phyloP scores from a whole-genome alignment of 2,797 vertebrate genomes.

The Poecilia gillii region DNA sequence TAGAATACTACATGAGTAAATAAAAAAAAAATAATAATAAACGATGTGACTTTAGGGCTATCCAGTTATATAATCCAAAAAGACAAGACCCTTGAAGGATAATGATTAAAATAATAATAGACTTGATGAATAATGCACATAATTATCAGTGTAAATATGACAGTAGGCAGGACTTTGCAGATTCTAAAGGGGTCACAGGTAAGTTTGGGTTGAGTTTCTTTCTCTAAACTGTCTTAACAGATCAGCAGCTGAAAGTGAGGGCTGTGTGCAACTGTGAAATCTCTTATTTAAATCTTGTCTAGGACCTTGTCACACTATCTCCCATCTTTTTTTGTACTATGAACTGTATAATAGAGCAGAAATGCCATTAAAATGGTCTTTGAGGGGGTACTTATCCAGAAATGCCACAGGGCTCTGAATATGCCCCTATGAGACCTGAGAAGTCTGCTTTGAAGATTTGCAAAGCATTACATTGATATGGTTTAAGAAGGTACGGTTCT shows the following conservation, averaged over 20 bases:
- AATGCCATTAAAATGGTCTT: constrained; percentile 44
- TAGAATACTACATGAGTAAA: constrained; percentile 14
- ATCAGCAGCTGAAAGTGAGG: constrained; percentile 19
- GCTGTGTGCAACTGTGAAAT: constrained; percentile 14
- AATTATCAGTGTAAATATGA: constrained; percentile 16
- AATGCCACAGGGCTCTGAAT: constrained; percentile 33
- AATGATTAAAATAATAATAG: constrained; percentile 18
- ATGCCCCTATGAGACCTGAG: not conserved
- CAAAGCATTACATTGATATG: not conserved
- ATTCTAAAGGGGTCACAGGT: not conserved
- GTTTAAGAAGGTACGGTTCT: not conserved
- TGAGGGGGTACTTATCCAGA: constrained; percentile 46
- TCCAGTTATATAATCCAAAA: constrained; percentile 12
- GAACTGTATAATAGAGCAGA: constrained; percentile 41
- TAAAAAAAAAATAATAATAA: not conserved
- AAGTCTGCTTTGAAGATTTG: constrained; percentile 1
- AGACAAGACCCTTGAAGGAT: constrained; percentile 20
- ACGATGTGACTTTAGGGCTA: constrained; percentile 12
- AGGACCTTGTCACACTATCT: constrained; percentile 29
- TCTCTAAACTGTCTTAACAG: constrained; percentile 1
- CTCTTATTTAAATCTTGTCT: constrained; percentile 38
- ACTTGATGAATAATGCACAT: constrained; percentile 21
- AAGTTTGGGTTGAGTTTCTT: constrained; percentile 2
- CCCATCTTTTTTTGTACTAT: constrained; percentile 15
- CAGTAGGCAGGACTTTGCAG: not conserved